Evolutionary conservation across 2,888 invertebrate genomes (phyloP), one percentile per base, ranked within the genome.

Genomic region (Folsomia manolachei): DNA sequence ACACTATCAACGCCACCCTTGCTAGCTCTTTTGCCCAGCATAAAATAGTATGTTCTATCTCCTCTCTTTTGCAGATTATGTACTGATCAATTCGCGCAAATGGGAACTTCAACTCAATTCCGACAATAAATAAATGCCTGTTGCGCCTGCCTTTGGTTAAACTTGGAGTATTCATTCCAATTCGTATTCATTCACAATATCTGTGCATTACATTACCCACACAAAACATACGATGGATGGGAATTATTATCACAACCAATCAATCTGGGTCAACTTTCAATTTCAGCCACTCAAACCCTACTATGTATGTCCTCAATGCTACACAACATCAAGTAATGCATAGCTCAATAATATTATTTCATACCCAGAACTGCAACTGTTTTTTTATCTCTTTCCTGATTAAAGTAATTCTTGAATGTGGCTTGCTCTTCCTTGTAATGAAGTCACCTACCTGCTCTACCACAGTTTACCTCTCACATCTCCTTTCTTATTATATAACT

Each of bases 211-310:
- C 14, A 39, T 39, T 39, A 39, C 39, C n/a, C n/a, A n/a, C n/a
- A n/a, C n/a, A n/a, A n/a, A n/a, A n/a, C n/a, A 39, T 14, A 39
- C 39, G 39, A 39, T 39, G 39, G 39, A 39, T 39, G 39, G 9
- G 60, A 60, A 60, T 19, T 21, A 60, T n/a, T 7, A 60, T 60
- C 60, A 7, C 60, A n/a, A 60, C 21, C 60, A 70, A 72, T 72
- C 69, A 73, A 75, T 77, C 63, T 77, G 63, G 77, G 77, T 75
- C 77, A 77, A 77, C 77, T 77, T 77, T 77, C 75, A 75, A 75
- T 77, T 77, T 77, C 77, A 66, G 21, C 23, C 66, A 66, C 66
- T 66, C 66, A 66, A 64, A 27, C n/a, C 14, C 39, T n/a, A n/a
- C n/a, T n/a, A n/a, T n/a, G n/a, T n/a, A 39, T 39, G 39, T 39